phyloP scores from a whole-genome alignment of 2,888 invertebrate species.

The Protonemura montana region DNA sequence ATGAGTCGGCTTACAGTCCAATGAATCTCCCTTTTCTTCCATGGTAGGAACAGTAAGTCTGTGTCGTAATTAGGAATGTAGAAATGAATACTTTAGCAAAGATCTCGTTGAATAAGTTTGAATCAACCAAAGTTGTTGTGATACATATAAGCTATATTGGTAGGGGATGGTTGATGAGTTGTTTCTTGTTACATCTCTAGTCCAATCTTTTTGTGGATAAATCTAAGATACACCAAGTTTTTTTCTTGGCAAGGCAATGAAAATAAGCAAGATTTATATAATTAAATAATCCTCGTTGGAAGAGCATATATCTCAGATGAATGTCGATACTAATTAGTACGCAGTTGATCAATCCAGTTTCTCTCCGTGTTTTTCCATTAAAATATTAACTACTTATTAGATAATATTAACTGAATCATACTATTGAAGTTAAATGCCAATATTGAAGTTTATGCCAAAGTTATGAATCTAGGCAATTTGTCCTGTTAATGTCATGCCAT shows the following conservation, averaged over 20 bases:
- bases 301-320: background rate
- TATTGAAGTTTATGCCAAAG: too few relatives aligned
- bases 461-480: too few relatives aligned
- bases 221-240: background rate
- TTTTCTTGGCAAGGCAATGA: background rate
- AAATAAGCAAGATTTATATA: background rate
- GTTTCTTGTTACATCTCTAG: background rate
- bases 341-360: background rate
- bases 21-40: background rate
- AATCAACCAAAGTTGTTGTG: background rate
- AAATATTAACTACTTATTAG: background rate
- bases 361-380: background rate
- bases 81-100: too few relatives aligned
- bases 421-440: too few relatives aligned
- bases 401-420: background rate
- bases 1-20: background rate
- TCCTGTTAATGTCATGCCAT: too few relatives aligned
- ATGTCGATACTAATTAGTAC: background rate
- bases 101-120: background rate
- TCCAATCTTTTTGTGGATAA: background rate
- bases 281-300: background rate
- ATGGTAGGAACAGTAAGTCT: background rate
- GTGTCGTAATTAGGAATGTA: too few relatives aligned
- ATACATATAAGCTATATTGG: background rate
- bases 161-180: background rate